phyloP scores from a whole-genome alignment of 2,888 invertebrate genomes.

The Eilema caniola region DNA sequence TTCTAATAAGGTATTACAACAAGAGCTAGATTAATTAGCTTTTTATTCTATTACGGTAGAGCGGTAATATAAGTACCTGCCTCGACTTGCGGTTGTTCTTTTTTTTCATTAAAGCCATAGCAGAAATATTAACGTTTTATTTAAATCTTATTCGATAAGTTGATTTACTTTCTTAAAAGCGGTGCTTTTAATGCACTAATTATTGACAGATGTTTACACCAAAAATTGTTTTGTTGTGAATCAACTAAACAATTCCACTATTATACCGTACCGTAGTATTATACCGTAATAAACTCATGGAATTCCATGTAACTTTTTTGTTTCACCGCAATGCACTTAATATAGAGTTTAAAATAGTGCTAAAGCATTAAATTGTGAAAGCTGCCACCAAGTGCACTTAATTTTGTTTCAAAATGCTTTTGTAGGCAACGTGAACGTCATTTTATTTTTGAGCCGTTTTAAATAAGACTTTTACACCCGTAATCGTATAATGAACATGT shows the following conservation, averaged over 20 bases:
- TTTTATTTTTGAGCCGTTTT: background rate
- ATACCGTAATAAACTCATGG: too few relatives aligned
- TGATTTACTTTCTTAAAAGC: background rate
- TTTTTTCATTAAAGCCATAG: background rate
- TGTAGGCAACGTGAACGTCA: slow-evolving; percentile 12
- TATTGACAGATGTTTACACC: background rate
- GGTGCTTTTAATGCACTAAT: background rate
- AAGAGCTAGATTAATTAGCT: slow-evolving; percentile 15
- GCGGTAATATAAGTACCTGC: background rate
- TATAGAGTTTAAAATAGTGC: background rate
- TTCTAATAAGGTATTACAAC: slow-evolving; percentile 18
- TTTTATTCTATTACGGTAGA: slow-evolving; percentile 16
- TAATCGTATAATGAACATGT: background rate
- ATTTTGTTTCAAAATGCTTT: slow-evolving; percentile 13
- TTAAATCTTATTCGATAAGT: background rate
- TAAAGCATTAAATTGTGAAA: background rate
- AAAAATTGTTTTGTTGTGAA: background rate
- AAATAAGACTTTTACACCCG: slow-evolving; percentile 1
- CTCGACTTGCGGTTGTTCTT: background rate
- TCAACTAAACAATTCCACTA: background rate
- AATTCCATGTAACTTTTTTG: background rate
- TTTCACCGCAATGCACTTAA: background rate
- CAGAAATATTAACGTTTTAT: background rate
- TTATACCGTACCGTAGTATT: background rate
- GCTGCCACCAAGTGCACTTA: slow-evolving; percentile 9